Evolutionary conservation across 2,113 vertebrate species (phyloP).

Genomic region (Muntiacus reevesi): DNA sequence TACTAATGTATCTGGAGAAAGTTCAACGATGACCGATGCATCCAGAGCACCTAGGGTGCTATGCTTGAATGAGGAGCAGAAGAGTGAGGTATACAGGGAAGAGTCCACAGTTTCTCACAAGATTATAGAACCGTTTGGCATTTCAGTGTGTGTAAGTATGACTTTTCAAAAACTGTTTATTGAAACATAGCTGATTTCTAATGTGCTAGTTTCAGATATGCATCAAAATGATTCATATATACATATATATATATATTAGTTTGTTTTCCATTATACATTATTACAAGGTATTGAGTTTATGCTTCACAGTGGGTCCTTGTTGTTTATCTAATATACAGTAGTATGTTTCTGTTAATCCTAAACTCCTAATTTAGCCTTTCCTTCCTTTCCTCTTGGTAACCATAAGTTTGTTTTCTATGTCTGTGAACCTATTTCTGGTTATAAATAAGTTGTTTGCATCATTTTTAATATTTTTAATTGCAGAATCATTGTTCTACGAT

Average conservation of each 20-base stretch:
- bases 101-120: background rate
- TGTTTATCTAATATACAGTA: background rate
- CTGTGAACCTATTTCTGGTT: background rate
- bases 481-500: background rate
- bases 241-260: background rate
- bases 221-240: background rate
- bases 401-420: background rate
- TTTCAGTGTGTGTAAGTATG: background rate
- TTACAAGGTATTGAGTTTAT: background rate
- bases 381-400: background rate
- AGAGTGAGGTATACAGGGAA: background rate
- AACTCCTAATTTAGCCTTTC: background rate
- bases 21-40: background rate
- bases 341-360: background rate
- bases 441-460: background rate
- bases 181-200: background rate
- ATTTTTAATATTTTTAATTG: background rate
- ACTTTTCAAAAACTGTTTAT: background rate
- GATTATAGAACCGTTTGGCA: background rate
- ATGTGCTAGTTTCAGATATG: background rate
- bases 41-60: background rate
- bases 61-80: background rate
- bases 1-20: background rate
- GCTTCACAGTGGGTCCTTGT: background rate
- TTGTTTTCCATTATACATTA: background rate